Percentiles rank a stretch among this genome's conserved stretches.
These are phyloP conservation scores for Tribolium freemani DNA, from an alignment of 2,888 invertebrate species.

Conservation along the genomic window DNA sequence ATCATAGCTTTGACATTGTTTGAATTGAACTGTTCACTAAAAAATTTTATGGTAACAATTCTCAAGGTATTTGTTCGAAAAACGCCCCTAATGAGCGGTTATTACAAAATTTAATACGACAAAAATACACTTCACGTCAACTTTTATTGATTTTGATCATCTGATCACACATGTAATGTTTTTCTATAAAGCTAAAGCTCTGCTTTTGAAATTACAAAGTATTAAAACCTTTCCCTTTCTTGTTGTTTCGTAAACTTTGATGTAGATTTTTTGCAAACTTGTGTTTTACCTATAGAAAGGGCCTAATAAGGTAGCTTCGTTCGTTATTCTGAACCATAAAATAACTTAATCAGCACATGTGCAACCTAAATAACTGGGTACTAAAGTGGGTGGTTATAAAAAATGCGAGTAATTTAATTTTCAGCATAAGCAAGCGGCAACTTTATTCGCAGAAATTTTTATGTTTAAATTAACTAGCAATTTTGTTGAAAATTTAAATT, in stretches of 20 bases:
- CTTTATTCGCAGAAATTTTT: neutral
- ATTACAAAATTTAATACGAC: no score
- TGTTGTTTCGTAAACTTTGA: no score
- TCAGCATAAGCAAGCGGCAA: neutral
- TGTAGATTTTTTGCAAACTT: no score
- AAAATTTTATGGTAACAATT: neutral
- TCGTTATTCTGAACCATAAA: neutral
- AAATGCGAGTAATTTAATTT: slow-evolving; percentile 6
- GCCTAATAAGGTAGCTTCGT: neutral
- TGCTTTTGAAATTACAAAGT: no score
- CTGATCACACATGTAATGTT: no score
- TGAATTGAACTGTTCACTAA: no score
- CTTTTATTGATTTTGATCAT: no score
- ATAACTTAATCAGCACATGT: neutral
- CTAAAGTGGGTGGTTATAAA: neutral
- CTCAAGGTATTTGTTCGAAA: neutral
- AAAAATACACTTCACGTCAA: no score
- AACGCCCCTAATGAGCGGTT: no score
- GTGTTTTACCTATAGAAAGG: neutral
- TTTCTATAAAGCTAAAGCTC: no score
- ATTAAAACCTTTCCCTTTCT: no score
- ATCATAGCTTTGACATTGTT: no score
- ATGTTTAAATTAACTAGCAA: slow-evolving; percentile 7
- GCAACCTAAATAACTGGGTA: neutral
- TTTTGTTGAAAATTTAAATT: slow-evolving; percentile 9